Evolutionary conservation across 1,140 invertebrate species (phyloP).

Genomic region (Phocides pigmalion): DNA sequence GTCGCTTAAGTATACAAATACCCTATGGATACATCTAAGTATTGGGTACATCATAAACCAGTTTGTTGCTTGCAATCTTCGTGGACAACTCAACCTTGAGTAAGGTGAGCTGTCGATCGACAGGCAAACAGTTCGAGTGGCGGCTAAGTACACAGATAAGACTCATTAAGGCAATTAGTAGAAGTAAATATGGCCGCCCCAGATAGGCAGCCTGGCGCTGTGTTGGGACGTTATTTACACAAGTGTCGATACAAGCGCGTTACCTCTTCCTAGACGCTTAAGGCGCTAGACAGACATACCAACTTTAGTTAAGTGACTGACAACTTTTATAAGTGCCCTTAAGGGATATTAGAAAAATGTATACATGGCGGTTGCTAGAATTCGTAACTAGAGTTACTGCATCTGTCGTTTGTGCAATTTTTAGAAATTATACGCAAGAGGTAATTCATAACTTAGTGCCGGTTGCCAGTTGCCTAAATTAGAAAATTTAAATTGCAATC

Average conservation of each 20-base stretch:
- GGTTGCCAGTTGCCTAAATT: too few relatives aligned
- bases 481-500: too few relatives aligned
- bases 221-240: constrained; percentile 47
- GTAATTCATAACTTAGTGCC: too few relatives aligned
- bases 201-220: constrained; percentile 44
- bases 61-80: constrained; percentile 43
- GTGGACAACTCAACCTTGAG: constrained; percentile 56
- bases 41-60: constrained; percentile 26
- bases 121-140: constrained; percentile 65
- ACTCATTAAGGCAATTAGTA: constrained; percentile 77
- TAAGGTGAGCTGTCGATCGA: constrained; percentile 62
- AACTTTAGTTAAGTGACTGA: too few relatives aligned
- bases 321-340: too few relatives aligned
- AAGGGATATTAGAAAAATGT: too few relatives aligned
- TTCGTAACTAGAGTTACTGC: too few relatives aligned
- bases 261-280: too few relatives aligned
- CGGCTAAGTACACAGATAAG: constrained; percentile 70
- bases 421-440: too few relatives aligned
- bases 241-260: constrained; percentile 18
- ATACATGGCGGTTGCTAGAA: too few relatives aligned
- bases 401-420: too few relatives aligned
- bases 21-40: constrained; percentile 15
- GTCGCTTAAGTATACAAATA: not conserved
- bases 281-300: too few relatives aligned
- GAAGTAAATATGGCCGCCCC: constrained; percentile 69